Evolutionary conservation across 1,140 invertebrate genomes (phyloP).

Genomic region (Oreohelix idahoensis): DNA sequence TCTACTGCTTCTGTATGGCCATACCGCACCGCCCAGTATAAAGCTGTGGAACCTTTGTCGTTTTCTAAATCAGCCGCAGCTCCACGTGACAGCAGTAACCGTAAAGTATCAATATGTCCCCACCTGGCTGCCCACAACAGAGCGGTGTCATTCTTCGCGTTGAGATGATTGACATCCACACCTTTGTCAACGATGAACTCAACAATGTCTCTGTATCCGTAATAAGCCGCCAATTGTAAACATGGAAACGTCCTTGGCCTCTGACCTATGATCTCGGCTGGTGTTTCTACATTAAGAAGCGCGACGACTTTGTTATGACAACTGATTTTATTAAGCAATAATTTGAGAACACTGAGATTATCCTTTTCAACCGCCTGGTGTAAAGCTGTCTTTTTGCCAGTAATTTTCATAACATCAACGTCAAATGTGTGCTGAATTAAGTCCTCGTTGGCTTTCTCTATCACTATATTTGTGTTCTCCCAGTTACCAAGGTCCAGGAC

Average conservation of each 20-base stretch:
- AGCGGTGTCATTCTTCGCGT: slow-evolving; percentile 66
- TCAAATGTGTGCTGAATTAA: slow-evolving; percentile 49
- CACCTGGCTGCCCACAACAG: slow-evolving; percentile 68
- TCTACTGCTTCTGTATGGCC: slow-evolving; percentile 58
- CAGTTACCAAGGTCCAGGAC: slow-evolving; percentile 45
- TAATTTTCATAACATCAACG: slow-evolving; percentile 41
- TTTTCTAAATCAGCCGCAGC: slow-evolving; percentile 63
- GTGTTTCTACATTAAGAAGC: slow-evolving; percentile 59
- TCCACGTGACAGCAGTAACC: slow-evolving; percentile 45
- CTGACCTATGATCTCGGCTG: slow-evolving; percentile 64
- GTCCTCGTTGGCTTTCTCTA: slow-evolving; percentile 42
- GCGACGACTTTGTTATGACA: slow-evolving; percentile 30
- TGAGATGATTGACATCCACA: slow-evolving; percentile 59
- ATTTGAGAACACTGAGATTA: slow-evolving; percentile 51
- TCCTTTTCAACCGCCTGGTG: slow-evolving; percentile 59
- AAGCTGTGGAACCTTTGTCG: slow-evolving; percentile 70
- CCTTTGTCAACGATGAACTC: slow-evolving; percentile 53
- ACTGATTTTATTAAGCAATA: slow-evolving; percentile 50
- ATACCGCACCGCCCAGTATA: slow-evolving; percentile 70
- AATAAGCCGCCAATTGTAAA: slow-evolving; percentile 63
- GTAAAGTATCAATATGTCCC: slow-evolving; percentile 53
- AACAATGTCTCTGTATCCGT: slow-evolving; percentile 60
- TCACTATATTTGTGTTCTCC: slow-evolving; percentile 44
- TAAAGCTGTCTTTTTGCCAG: slow-evolving; percentile 54
- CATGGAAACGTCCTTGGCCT: slow-evolving; percentile 63